Base-by-base conservation (phyloP, 1,140 invertebrate species). In the Alviniconcha marisindica region DNA sequence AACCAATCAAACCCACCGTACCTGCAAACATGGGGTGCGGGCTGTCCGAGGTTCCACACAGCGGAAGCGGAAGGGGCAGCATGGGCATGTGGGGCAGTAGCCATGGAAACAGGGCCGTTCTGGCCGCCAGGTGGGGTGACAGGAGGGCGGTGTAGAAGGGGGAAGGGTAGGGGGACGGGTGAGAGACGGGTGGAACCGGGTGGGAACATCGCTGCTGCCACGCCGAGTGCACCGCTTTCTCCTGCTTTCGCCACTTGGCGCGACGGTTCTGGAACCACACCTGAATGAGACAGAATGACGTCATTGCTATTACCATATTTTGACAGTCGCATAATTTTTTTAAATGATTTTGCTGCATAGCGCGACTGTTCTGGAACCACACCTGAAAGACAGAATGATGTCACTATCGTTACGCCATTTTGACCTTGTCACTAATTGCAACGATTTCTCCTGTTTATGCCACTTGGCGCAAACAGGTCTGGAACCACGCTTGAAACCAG, bases 241-340 rank as follows among this genome's bases (percentile, higher is more conserved):
- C 97, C 80, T 96, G 94, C 93, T 98, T 98, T 73, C 97, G 94
- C 96, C 97, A 98, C 93, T 98, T 98, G 0, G 97, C 97, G 80
- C 97, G 94, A 5, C 97, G 94, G 93, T 98, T 98, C 94, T 98
- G 97, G 93, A 98, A 98, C 97, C 97, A 98, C 18, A 98, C 97
- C 97, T 98, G 94, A 42, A 83, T 10, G n/a, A n/a, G n/a, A n/a
- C n/a, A n/a, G n/a, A n/a, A n/a, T n/a, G n/a, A n/a, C n/a, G n/a
- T n/a, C n/a, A n/a, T 54, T 54, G 51, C 10, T 54, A 12, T 54
- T 54, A 54, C 51, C 10, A 54, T 24, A 54, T 54, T 54, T 54
- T 54, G 51, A 54, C n/a, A n/a, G n/a, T n/a, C n/a, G n/a, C n/a
- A n/a, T n/a, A 54, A 54, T 24, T 54, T 54, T 54, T 14, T 24